Evolutionary conservation across 23 tunicate species (phyloP).

Genomic region (Botrylloides violaceus): DNA sequence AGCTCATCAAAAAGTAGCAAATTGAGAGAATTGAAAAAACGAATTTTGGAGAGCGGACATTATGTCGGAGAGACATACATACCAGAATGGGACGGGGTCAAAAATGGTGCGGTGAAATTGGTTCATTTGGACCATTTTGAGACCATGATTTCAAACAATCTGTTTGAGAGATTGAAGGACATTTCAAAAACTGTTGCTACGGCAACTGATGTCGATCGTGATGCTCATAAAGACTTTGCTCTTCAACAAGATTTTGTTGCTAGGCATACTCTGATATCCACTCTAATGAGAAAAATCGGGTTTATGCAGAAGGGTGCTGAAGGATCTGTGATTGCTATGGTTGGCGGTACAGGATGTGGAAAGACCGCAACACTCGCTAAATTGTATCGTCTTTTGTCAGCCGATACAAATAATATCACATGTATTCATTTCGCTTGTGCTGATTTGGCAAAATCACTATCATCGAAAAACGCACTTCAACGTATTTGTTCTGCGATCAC

Average conservation of each 20-base stretch:
- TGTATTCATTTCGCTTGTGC: no score
- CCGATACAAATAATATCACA: neutral
- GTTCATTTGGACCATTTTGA: conserved; percentile 20
- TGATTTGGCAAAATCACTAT: neutral
- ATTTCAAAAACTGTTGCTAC: neutral
- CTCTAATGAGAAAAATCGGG: neutral
- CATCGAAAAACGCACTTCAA: neutral
- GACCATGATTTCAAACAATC: conserved; percentile 17
- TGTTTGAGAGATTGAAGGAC: conserved; percentile 7
- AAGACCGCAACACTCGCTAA: neutral
- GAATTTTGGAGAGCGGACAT: conserved; percentile 2
- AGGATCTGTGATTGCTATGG: neutral
- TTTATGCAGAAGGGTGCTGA: neutral
- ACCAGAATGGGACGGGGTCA: neutral
- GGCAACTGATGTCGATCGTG: no score
- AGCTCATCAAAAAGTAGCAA: conserved; percentile 14
- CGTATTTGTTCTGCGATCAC: neutral
- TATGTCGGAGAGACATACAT: neutral
- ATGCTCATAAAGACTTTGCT: neutral
- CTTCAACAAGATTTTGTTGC: conserved; percentile 17
- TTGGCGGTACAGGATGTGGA: conserved; percentile 12
- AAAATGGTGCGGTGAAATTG: conserved; percentile 1
- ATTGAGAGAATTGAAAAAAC: conserved; percentile 21
- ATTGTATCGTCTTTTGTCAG: neutral
- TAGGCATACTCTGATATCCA: neutral